Evolutionary conservation across 2,797 vertebrate genomes (phyloP).

Genomic region (Tragelaphus eurycerus): DNA sequence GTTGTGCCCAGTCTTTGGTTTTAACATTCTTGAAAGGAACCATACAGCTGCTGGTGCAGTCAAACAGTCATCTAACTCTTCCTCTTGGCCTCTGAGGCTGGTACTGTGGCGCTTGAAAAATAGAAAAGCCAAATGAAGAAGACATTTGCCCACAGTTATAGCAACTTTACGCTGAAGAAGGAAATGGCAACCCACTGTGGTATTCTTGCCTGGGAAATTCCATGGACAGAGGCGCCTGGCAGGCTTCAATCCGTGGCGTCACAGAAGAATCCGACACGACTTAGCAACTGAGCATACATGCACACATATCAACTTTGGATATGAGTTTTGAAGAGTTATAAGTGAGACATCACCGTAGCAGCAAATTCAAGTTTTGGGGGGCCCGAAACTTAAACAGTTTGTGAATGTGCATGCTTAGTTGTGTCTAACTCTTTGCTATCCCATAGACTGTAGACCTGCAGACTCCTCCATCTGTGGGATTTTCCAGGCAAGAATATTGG

Average conservation of each 20-base stretch:
- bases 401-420: background rate
- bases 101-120: background rate
- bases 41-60: background rate
- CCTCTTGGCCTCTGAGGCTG: background rate
- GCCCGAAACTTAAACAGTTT: background rate
- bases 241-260: background rate
- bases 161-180: background rate
- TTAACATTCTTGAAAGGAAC: background rate
- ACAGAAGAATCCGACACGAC: background rate
- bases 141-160: background rate
- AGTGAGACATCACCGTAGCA: background rate
- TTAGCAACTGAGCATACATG: background rate
- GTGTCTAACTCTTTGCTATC: background rate
- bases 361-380: background rate
- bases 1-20: background rate
- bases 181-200: background rate
- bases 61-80: background rate
- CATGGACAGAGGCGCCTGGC: background rate
- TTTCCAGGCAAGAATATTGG: background rate
- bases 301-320: background rate
- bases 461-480: background rate
- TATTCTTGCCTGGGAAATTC: background rate
- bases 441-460: background rate
- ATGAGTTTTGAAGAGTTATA: background rate
- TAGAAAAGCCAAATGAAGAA: slow-evolving; percentile 3